These are phyloP conservation scores for Oligia latruncula DNA, from an alignment of 2,888 invertebrate species.

Conservation along the genomic window DNA sequence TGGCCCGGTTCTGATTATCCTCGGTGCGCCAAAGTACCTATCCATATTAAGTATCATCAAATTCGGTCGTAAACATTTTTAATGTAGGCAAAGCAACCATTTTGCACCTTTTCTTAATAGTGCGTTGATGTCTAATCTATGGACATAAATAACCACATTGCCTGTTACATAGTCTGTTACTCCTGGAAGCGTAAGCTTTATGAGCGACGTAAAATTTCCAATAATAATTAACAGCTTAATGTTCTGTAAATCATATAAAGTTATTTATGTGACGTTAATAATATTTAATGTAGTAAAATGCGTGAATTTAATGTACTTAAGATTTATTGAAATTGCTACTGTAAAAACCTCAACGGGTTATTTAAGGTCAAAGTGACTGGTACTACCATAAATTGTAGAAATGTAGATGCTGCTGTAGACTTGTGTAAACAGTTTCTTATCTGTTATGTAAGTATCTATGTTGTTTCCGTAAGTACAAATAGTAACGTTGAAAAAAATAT, in stretches of 20 bases:
- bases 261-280: slow-evolving; percentile 24
- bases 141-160: background rate
- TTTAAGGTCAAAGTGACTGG: background rate
- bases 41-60: background rate
- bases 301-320: slow-evolving; percentile 1
- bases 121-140: slow-evolving; percentile 35
- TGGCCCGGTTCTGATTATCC: background rate
- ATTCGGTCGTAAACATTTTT: background rate
- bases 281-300: slow-evolving; percentile 9
- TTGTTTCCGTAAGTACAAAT: background rate
- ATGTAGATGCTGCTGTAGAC: background rate
- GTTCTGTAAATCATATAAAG: background rate
- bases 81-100: background rate
- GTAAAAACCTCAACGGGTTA: background rate
- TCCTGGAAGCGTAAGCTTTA: slow-evolving; percentile 8
- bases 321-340: slow-evolving; percentile 15
- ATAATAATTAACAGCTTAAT: slow-evolving; percentile 12
- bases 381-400: background rate
- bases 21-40: background rate
- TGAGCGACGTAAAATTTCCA: slow-evolving; percentile 23
- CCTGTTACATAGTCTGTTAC: background rate
- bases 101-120: background rate
- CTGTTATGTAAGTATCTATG: background rate
- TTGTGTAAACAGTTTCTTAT: background rate
- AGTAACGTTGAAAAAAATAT: background rate